Evolutionary conservation across 2,888 invertebrate genomes (phyloP).

Genomic region (Pecten maximus): DNA sequence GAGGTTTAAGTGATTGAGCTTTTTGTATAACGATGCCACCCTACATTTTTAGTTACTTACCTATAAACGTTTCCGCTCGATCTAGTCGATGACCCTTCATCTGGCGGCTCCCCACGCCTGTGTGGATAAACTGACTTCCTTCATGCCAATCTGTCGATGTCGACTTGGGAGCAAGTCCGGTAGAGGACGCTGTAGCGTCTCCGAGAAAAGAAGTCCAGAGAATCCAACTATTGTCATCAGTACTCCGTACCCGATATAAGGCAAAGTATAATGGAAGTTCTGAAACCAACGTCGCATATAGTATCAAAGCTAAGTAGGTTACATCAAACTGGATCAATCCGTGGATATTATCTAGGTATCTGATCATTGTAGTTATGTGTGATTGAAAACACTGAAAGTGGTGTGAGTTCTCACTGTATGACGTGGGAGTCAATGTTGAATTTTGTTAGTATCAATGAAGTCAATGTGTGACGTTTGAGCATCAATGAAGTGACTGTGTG

Average conservation of each 20-base stretch:
- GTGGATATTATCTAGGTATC: too few species aligned
- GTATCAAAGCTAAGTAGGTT: too few species aligned
- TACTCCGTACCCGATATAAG: constrained; percentile 72
- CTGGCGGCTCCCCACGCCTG: constrained; percentile 44
- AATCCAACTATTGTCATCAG: constrained; percentile 73
- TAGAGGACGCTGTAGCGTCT: constrained; percentile 69
- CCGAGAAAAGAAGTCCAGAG: constrained; percentile 69
- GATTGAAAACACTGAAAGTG: too few species aligned
- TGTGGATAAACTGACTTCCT: constrained; percentile 44
- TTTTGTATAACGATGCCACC: too few species aligned
- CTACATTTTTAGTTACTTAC: background rate
- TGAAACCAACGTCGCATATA: constrained; percentile 48
- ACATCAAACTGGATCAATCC: too few species aligned
- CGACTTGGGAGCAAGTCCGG: constrained; percentile 75
- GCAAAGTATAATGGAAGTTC: constrained; percentile 74
- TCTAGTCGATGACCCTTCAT: constrained; percentile 70
- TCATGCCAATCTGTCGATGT: constrained; percentile 65
- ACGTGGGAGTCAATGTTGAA: too few species aligned
- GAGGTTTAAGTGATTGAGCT: too few species aligned
- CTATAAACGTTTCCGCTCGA: background rate
- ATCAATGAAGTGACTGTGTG: too few species aligned
- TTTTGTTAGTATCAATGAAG: too few species aligned
- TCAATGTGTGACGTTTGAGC: too few species aligned
- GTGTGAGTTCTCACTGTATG: too few species aligned
- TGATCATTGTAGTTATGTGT: too few species aligned